Conservation (phyloP, 2,797 vertebrate species). For the Taenioides sp. region DNA sequence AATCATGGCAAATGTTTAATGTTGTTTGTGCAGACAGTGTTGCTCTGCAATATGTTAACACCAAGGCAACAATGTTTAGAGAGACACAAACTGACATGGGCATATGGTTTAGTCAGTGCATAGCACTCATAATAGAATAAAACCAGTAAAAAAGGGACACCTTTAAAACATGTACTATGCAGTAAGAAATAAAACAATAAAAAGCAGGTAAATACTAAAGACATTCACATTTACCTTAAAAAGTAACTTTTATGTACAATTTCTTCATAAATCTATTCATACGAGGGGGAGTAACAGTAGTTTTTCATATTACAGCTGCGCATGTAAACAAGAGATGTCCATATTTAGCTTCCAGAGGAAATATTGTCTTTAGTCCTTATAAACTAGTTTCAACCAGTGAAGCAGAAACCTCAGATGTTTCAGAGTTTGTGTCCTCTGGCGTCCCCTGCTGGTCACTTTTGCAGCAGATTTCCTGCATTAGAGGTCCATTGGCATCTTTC, state of each 20-base stretch:
- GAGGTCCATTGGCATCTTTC: slow-evolving; percentile 85
- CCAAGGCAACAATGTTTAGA: slow-evolving; percentile 11
- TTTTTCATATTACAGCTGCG: slow-evolving; percentile 33
- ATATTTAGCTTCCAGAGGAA: slow-evolving; percentile 18
- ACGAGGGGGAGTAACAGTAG: slow-evolving; percentile 39
- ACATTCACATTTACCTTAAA: slow-evolving; percentile 54
- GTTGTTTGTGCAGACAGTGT: slow-evolving; percentile 33
- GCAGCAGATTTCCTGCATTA: slow-evolving; percentile 87
- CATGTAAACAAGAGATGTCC: slow-evolving; percentile 16
- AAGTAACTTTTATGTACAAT: slow-evolving; percentile 14
- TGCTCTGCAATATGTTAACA: slow-evolving; percentile 30
- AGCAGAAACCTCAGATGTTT: slow-evolving; percentile 40
- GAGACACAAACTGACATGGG: slow-evolving; percentile 21
- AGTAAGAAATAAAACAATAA: slow-evolving; percentile 39
- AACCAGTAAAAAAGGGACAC: slow-evolving; percentile 14
- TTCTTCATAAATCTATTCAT: slow-evolving; percentile 49
- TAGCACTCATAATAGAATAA: slow-evolving; percentile 60
- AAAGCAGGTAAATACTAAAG: slow-evolving; percentile 57
- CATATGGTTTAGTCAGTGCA: slow-evolving; percentile 56
- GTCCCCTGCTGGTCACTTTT: slow-evolving; percentile 68
- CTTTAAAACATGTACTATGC: slow-evolving; percentile 26
- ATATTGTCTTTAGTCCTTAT: slow-evolving; percentile 43
- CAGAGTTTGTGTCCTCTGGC: slow-evolving; percentile 48
- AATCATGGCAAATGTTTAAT: slow-evolving; percentile 36
- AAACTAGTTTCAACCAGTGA: slow-evolving; percentile 76